phyloP scores from a whole-genome alignment of 1,140 invertebrate species.

The Eriosoma lanigerum region DNA sequence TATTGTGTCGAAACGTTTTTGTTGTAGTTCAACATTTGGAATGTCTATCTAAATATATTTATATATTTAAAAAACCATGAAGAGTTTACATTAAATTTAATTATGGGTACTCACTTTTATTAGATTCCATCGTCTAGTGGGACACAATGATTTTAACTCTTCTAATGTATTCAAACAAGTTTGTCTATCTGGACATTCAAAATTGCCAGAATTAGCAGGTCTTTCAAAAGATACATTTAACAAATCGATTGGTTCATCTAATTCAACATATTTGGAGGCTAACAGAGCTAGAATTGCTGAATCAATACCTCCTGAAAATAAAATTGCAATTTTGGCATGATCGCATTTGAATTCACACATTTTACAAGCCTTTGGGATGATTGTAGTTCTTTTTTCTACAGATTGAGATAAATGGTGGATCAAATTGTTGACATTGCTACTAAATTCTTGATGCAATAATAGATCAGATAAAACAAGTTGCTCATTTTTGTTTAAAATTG shows the following conservation, averaged over 20 bases:
- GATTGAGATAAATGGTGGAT: constrained; percentile 65
- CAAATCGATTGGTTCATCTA: constrained; percentile 81
- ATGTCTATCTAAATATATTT: constrained; percentile 70
- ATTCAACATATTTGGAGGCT: constrained; percentile 71
- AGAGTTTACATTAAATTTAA: neutral
- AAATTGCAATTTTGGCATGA: constrained; percentile 78
- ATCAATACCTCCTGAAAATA: constrained; percentile 96
- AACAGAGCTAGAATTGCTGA: constrained; percentile 84
- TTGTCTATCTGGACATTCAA: constrained; percentile 77
- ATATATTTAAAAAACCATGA: neutral
- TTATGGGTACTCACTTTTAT: constrained; percentile 62
- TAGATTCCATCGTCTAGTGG: constrained; percentile 72
- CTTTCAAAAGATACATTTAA: constrained; percentile 93
- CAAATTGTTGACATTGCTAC: constrained; percentile 60
- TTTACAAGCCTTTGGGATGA: constrained; percentile 69
- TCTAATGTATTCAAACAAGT: constrained; percentile 73
- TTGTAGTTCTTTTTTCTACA: constrained; percentile 66
- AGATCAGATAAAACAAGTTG: constrained; percentile 36
- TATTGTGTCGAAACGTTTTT: constrained; percentile 64
- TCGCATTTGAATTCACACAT: constrained; percentile 60
- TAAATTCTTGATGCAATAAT: constrained; percentile 1
- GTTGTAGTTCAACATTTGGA: constrained; percentile 67
- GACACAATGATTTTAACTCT: constrained; percentile 72
- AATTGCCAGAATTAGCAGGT: constrained; percentile 47
- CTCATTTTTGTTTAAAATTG: neutral